Evolutionary conservation across 2,113 vertebrate species (phyloP).

Genomic region (Ahaetulla prasina): DNA sequence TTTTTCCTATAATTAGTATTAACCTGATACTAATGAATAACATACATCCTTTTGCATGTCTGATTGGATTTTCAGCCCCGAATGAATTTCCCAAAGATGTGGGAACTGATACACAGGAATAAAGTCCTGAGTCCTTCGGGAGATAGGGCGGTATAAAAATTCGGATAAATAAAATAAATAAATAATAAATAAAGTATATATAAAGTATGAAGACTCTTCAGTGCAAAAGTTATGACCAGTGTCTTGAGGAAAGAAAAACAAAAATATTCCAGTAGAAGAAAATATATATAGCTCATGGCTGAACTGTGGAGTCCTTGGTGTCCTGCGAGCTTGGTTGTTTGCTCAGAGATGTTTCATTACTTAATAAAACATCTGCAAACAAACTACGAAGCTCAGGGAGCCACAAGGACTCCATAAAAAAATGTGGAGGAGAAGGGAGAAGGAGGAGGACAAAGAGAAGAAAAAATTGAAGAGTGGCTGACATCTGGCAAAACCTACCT

Average conservation of each 20-base stretch:
- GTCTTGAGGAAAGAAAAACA: background rate
- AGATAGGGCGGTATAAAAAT: too few species aligned
- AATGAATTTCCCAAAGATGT: background rate
- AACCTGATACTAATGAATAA: background rate
- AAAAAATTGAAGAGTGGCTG: background rate
- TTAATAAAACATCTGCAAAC: background rate
- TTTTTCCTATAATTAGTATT: background rate
- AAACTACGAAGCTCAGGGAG: background rate
- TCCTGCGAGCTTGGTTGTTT: background rate
- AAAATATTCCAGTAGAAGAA: background rate
- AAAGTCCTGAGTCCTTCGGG: too few species aligned
- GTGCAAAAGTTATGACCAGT: background rate
- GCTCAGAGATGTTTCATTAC: background rate
- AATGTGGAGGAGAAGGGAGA: background rate
- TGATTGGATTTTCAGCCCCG: background rate
- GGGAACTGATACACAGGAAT: background rate
- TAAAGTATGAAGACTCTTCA: background rate
- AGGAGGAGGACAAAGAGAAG: background rate
- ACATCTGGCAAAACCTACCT: background rate
- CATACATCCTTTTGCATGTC: background rate
- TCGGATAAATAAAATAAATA: too few species aligned
- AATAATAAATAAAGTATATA: too few species aligned
- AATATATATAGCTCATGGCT: background rate
- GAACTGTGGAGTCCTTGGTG: background rate
- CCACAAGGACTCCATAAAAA: background rate